phyloP scores from a whole-genome alignment of 2,888 invertebrate species.

The Amphipyra berbera region DNA sequence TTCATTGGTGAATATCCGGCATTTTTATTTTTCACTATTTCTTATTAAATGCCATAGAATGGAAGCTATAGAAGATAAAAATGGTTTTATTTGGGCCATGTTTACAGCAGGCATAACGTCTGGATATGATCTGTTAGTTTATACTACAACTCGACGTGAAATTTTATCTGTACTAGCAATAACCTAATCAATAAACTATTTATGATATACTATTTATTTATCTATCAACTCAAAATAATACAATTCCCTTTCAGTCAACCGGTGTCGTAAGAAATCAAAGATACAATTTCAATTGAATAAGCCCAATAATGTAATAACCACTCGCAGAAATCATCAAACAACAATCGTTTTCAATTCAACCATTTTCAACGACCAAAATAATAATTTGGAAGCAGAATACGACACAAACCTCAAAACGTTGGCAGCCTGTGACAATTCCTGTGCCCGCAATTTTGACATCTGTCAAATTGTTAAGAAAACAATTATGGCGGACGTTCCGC shows the following conservation, averaged over 20 bases:
- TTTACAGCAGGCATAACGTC: too few species aligned
- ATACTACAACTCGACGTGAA: too few species aligned
- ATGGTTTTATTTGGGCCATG: too few species aligned
- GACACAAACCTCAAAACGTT: constrained; percentile 33
- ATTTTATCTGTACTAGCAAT: too few species aligned
- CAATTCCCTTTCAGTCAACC: background rate
- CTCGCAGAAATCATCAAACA: constrained; percentile 2
- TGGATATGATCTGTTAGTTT: too few species aligned
- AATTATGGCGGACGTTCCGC: constrained; percentile 22
- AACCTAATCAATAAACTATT: too few species aligned
- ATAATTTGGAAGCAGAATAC: constrained; percentile 20
- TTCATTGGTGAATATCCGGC: too few species aligned
- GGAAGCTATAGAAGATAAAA: too few species aligned
- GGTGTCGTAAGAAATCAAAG: constrained; percentile 24
- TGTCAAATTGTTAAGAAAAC: constrained; percentile 48
- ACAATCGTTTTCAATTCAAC: constrained; percentile 19
- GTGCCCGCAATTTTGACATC: constrained; percentile 47
- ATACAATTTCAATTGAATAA: constrained; percentile 1
- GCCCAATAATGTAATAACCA: background rate
- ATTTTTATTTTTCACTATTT: too few species aligned
- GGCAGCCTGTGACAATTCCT: constrained; percentile 29
- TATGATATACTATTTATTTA: too few species aligned
- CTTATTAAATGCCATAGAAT: too few species aligned
- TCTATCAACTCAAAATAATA: too few species aligned
- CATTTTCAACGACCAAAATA: constrained; percentile 15